phyloP scores from a whole-genome alignment of 2,113 vertebrate species.

The Sapayoa aenigma region DNA sequence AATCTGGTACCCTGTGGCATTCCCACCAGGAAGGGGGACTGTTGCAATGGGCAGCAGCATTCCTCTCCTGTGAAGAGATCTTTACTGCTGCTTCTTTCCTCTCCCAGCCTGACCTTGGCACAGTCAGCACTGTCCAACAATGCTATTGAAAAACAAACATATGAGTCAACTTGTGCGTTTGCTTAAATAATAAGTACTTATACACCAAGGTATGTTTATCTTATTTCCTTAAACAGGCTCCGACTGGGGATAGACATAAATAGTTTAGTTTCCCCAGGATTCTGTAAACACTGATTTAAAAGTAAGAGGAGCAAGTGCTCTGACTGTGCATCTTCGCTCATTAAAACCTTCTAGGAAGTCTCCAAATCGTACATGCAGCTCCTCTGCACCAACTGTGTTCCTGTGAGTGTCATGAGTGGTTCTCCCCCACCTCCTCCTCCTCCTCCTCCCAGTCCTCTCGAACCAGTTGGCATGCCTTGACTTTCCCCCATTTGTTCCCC shows the following conservation, averaged over 20 bases:
- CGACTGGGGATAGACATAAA: background rate
- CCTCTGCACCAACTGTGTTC: background rate
- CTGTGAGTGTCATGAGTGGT: background rate
- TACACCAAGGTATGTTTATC: background rate
- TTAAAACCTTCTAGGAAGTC: slow-evolving; percentile 11
- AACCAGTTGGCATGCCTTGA: background rate
- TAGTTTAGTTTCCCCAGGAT: background rate
- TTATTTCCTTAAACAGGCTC: background rate
- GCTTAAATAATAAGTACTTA: background rate
- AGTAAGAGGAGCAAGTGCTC: background rate
- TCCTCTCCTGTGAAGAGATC: background rate
- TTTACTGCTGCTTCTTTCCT: background rate
- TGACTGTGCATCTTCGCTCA: background rate
- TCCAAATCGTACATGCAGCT: background rate
- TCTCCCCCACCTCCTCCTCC: background rate
- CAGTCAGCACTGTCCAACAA: background rate
- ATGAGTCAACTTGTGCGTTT: background rate
- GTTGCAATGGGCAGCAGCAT: background rate
- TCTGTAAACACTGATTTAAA: slow-evolving; percentile 4
- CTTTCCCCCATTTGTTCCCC: background rate
- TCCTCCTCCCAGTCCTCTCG: background rate
- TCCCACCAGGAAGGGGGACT: background rate
- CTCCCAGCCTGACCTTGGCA: background rate
- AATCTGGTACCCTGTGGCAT: fast-evolving
- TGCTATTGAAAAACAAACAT: background rate